A percentile compares a stretch with the other conserved stretches of the same genome.
These are phyloP conservation scores for Volucella inflata DNA, from an alignment of 2,888 invertebrate genomes.

Conservation along the genomic window DNA sequence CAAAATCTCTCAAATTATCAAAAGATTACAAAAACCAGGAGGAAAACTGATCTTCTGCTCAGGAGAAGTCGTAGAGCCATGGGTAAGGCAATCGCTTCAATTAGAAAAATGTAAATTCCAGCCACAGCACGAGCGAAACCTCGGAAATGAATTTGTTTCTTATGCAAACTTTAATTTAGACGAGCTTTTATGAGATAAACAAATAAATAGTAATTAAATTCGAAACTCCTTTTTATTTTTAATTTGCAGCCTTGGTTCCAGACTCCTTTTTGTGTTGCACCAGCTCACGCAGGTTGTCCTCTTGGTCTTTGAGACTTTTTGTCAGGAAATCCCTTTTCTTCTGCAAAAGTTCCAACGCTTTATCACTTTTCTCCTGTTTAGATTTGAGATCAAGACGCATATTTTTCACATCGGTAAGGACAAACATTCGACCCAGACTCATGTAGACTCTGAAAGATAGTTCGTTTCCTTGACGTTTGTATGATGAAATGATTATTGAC, in stretches of 20 bases:
- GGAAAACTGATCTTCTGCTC: slow-evolving; percentile 88
- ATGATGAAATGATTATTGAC: background rate
- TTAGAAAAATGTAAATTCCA: slow-evolving; percentile 88
- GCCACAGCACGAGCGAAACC: slow-evolving; percentile 93
- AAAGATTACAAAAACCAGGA: slow-evolving; percentile 86
- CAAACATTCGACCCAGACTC: slow-evolving; percentile 92
- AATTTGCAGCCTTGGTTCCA: slow-evolving; percentile 75
- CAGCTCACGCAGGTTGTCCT: slow-evolving; percentile 92
- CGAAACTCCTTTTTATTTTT: slow-evolving; percentile 39
- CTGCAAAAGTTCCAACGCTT: slow-evolving; percentile 89
- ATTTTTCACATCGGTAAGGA: slow-evolving; percentile 87
- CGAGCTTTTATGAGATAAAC: slow-evolving; percentile 73
- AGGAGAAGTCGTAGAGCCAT: slow-evolving; percentile 90
- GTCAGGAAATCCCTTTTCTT: slow-evolving; percentile 90
- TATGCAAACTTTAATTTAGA: slow-evolving; percentile 94
- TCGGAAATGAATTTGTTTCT: slow-evolving; percentile 96
- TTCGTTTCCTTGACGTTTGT: background rate
- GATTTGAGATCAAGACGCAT: slow-evolving; percentile 87
- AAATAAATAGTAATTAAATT: slow-evolving; percentile 32
- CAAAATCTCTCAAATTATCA: slow-evolving; percentile 92
- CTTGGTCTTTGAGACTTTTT: slow-evolving; percentile 90
- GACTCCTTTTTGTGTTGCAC: slow-evolving; percentile 87
- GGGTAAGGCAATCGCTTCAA: slow-evolving; percentile 87
- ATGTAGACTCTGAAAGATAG: slow-evolving; percentile 80
- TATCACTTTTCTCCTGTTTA: slow-evolving; percentile 86